Evolutionary conservation across 1,140 invertebrate species (phyloP), one percentile per base, ranked within the genome.

Genomic region (Macrobrachium rosenbergii): DNA sequence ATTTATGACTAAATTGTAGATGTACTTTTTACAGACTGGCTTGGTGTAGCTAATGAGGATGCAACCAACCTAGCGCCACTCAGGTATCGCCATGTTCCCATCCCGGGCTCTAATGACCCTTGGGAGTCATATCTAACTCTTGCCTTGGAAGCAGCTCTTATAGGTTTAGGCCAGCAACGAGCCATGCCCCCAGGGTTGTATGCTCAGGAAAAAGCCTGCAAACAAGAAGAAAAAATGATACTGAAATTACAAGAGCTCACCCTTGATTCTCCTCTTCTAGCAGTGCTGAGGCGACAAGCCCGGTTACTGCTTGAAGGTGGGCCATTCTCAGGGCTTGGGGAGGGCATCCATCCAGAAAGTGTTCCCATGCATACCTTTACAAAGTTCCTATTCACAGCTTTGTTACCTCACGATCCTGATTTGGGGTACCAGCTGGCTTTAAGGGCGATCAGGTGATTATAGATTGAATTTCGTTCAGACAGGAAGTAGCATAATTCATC

Each of bases 341-440:
- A 94, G 73, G 94, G 94, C 23, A 95, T 96, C 84, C 96, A 96
- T 91, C 94, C 95, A 0, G 95, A 96, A 90, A 93, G 92, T 88
- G 92, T 96, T 76, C 96, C 96, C 19, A 96, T 96, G 93, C 96
- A 97, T 91, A 96, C 95, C 58, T 96, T 96, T 92, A 96, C 96
- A 19, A 92, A 95, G 83, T 97, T 95, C 91, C 92, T 97, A 78
- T 97, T 97, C 92, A 94, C 94, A 63, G 94, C 95, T 16, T 92
- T 97, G 67, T 92, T 96, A 80, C 90, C 92, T 11, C 94, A 94
- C 90, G 95, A 96, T 92, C 93, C 94, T 2, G 95, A 96, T 88
- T 92, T 97, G 37, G 96, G 96, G 5, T 97, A 96, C 91, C 93
- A 94, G 88, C 91, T 94, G 37, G 94, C 94, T 52, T 91, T 94